phyloP scores from a whole-genome alignment of 2,113 vertebrate genomes.

The Mesoclemmys tuberculata region DNA sequence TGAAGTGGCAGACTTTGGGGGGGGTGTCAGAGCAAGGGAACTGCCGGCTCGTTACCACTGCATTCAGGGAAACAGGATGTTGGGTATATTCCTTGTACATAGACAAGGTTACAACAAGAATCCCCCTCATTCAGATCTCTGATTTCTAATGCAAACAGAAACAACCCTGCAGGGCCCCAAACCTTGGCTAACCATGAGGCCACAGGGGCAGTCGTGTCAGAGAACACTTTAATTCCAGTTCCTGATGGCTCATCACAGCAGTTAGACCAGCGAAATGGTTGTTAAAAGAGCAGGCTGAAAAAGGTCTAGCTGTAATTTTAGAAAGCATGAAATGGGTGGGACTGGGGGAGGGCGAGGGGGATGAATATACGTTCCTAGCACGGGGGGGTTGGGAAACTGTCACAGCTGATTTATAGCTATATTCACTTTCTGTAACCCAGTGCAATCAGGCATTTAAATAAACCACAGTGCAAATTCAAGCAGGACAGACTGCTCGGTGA shows the following conservation, averaged over 20 bases:
- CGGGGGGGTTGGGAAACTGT: background rate
- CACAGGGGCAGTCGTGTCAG: too few species aligned
- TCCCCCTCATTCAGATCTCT: background rate
- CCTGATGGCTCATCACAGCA: background rate
- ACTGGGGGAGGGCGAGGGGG: too few species aligned
- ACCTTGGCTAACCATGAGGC: background rate
- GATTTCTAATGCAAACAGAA: background rate
- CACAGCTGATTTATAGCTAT: background rate
- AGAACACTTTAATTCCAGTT: background rate
- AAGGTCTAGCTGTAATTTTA: background rate
- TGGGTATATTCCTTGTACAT: background rate
- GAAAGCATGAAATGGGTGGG: background rate
- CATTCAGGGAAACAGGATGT: background rate
- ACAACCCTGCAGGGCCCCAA: background rate
- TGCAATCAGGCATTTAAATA: background rate
- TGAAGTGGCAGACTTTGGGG: background rate
- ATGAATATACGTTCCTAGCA: background rate
- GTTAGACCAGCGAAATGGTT: too few species aligned
- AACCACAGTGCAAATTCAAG: accelerated
- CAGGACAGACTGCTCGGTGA: accelerated
- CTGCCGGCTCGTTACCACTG: background rate
- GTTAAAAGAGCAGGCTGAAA: background rate
- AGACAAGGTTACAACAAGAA: background rate
- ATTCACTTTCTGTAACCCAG: background rate
- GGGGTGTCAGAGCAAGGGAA: background rate